These are phyloP conservation scores for Torymus texanus DNA, from an alignment of 2,888 invertebrate species.

Conservation along the genomic window DNA sequence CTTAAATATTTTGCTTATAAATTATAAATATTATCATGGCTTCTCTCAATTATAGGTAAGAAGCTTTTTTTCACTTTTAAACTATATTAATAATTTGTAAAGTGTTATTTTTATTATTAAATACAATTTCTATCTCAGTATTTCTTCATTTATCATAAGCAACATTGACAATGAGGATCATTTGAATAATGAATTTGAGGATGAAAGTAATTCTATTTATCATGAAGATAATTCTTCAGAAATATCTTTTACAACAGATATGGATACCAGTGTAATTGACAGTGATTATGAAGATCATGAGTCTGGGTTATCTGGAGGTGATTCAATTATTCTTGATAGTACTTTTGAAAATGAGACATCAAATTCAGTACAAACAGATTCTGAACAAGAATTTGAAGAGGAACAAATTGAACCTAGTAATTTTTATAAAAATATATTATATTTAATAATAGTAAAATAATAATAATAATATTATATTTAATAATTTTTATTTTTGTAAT, in stretches of 20 bases:
- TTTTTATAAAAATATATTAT: neutral
- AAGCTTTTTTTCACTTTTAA: too few species aligned
- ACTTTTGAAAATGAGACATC: neutral
- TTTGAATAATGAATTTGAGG: slow-evolving; percentile 33
- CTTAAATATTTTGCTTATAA: too few species aligned
- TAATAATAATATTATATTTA: too few species aligned
- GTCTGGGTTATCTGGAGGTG: neutral
- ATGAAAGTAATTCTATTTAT: slow-evolving; percentile 7
- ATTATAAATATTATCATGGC: neutral
- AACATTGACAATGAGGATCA: slow-evolving; percentile 20
- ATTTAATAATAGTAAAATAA: too few species aligned
- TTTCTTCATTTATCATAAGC: slow-evolving; percentile 21
- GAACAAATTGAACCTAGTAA: slow-evolving; percentile 11
- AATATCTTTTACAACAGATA: slow-evolving; percentile 9
- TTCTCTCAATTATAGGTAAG: slow-evolving; percentile 31
- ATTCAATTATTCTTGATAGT: slow-evolving; percentile 2
- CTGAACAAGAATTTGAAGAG: slow-evolving; percentile 23
- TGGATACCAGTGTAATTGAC: slow-evolving; percentile 17
- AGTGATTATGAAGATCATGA: slow-evolving; percentile 29
- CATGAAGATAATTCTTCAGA: slow-evolving; percentile 20
- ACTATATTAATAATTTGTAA: too few species aligned
- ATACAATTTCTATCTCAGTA: neutral
- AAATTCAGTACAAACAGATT: slow-evolving; percentile 4
- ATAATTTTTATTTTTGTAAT: too few species aligned
- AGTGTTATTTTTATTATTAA: too few species aligned